Evolutionary conservation across 2,797 vertebrate species (phyloP).

Genomic region (Liasis olivaceus): DNA sequence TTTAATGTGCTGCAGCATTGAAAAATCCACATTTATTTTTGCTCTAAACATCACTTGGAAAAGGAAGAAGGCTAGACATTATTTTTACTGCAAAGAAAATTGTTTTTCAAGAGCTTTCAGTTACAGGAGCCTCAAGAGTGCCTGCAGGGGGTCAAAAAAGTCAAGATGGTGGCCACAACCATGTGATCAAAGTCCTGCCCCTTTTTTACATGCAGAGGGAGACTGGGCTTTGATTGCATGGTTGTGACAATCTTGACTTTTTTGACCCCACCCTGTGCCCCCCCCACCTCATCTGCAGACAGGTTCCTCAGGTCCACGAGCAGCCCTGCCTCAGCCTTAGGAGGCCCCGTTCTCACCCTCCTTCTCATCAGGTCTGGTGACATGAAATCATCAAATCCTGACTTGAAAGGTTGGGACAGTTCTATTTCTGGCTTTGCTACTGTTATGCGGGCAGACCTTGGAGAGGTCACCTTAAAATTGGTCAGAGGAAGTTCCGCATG

Average conservation of each 20-base stretch:
- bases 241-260: neutral
- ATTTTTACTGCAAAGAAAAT: neutral
- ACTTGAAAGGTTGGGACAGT: neutral
- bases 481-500: neutral
- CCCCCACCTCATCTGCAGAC: neutral
- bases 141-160: neutral
- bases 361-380: neutral
- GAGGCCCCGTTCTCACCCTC: neutral
- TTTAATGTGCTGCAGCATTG: neutral
- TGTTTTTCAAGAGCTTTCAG: neutral
- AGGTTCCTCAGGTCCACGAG: neutral
- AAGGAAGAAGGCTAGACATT: neutral
- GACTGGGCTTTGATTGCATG: neutral
- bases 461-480: slow-evolving; percentile 29
- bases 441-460: slow-evolving; percentile 10
- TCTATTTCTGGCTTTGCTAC: slow-evolving; percentile 32
- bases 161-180: neutral
- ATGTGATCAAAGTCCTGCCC: neutral
- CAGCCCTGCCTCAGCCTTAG: neutral
- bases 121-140: neutral
- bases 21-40: neutral
- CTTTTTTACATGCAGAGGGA: neutral
- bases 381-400: neutral
- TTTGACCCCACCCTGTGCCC: neutral
- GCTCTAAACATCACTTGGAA: neutral